phyloP scores from a whole-genome alignment of 2,113 vertebrate species.

The Charadrius vociferus region DNA sequence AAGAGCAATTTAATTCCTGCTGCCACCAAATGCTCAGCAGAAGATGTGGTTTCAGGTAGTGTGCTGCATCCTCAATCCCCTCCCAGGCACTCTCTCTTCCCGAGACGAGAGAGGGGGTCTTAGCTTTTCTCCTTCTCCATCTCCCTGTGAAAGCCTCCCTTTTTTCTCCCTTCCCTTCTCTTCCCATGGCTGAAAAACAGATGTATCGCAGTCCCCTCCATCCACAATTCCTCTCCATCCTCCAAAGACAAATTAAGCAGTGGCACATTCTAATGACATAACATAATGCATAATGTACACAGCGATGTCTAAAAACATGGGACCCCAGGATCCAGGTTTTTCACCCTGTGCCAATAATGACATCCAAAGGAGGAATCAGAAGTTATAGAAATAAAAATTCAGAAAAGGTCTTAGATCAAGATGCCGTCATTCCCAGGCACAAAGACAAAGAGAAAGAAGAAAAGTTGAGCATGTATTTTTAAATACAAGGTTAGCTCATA shows the following conservation, averaged over 20 bases:
- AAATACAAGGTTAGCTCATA: not conserved
- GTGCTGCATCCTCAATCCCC: not conserved
- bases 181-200: not conserved
- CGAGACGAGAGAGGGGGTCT: accelerated
- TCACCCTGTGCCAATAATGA: not conserved
- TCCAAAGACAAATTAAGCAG: not conserved
- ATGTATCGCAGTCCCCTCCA: not conserved
- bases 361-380: not conserved
- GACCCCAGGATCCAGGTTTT: not conserved
- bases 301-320: accelerated
- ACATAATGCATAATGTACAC: accelerated
- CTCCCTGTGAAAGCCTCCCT: not conserved
- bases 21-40: not conserved
- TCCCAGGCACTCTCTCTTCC: not conserved
- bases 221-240: not conserved
- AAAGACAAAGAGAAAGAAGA: not conserved
- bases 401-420: not conserved
- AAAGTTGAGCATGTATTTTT: not conserved
- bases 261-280: not conserved
- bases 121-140: not conserved
- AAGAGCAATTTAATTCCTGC: not conserved
- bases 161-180: not conserved
- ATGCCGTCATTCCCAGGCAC: not conserved
- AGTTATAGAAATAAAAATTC: not conserved
- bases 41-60: not conserved